phyloP scores from a whole-genome alignment of 2,113 vertebrate species.

The Paracanthobrama guichenoti region DNA sequence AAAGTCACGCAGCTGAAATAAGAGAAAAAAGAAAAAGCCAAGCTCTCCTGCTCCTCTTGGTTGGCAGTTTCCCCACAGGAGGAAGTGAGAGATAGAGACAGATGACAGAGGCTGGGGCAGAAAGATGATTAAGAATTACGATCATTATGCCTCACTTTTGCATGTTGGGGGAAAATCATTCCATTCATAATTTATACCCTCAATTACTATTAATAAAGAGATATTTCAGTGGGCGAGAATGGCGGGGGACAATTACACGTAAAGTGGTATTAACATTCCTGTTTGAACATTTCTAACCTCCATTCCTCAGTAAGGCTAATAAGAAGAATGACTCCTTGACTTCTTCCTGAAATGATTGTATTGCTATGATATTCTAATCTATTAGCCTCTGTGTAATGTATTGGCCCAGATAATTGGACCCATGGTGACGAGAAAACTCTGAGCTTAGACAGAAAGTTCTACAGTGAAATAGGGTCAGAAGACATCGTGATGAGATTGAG shows the following conservation, averaged over 20 bases:
- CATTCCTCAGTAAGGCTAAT: constrained; percentile 97
- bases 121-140: constrained; percentile 97
- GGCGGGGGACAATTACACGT: constrained; percentile 96
- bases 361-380: constrained; percentile 99
- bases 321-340: constrained; percentile 99
- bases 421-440: constrained; percentile 81
- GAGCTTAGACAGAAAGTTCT: constrained; percentile 20
- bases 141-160: constrained; percentile 95
- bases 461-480: constrained; percentile 18
- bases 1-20: not conserved
- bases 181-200: constrained; percentile 99
- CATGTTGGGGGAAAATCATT: constrained; percentile 90
- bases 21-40: not conserved
- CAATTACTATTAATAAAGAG: constrained; percentile 99
- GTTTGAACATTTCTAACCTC: constrained; percentile 99
- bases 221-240: constrained; percentile 91
- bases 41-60: not conserved
- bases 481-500: not conserved
- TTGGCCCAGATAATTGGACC: constrained; percentile 98
- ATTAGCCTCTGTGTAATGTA: constrained; percentile 98
- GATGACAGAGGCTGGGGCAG: constrained; percentile 64
- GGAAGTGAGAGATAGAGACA: constrained; percentile 27
- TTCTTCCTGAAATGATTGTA: constrained; percentile 99
- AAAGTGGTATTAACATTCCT: constrained; percentile 99
- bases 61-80: constrained; percentile 31